Base-by-base conservation (phyloP, 2,797 vertebrate genomes). In the Helostoma temminkii region DNA sequence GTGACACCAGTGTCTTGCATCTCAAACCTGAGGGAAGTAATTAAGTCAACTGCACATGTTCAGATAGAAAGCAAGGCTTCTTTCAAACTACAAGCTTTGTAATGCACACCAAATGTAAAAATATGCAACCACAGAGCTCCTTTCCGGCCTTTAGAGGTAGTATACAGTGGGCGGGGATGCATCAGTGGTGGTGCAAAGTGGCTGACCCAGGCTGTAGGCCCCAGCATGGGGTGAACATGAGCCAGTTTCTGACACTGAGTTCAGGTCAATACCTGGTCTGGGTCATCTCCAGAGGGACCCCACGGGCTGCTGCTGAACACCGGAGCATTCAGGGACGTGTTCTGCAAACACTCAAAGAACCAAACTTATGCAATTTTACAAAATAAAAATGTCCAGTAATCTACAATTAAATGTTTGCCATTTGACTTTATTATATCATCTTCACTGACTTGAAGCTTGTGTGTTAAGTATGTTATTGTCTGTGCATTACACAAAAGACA, bases 261-360 rank as follows among this genome's bases (percentile, higher is more conserved):
- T 99, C 97, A 0, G 98, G 97, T 85, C 88, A 98, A 93, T 50
- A 99, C 95, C 88, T 95, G 95, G 93, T 99, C 98, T 86, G 99
- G 94, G 83, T 96, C 95, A 73, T 99, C 98, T 74, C 95, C 96
- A 68, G 96, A 96, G 64, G 96, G 96, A 86, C 98, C 98, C 96
- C 96, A 97, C 90, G 99, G 93, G 93, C 96, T 97, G 94, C 96
- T 97, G 93, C 94, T 93, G 58, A 97, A 99, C 84, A 98, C 92
- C 28, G 95, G 95, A 92, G 94, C 95, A 78, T 97, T 95, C 71
- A 74, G 54, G n/a, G 68, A 53, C 0, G 47, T n/a, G 55, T 71
- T 89, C 92, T 93, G 80, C 36, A 12, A 42, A 66, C 18, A 53
- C n/a, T n/a, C n/a, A n/a, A 37, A 14, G 36, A 37, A 37, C 10